Evolutionary conservation across 2,797 vertebrate genomes (phyloP), one percentile per base, ranked within the genome.

Genomic region (Tamandua tetradactyla): DNA sequence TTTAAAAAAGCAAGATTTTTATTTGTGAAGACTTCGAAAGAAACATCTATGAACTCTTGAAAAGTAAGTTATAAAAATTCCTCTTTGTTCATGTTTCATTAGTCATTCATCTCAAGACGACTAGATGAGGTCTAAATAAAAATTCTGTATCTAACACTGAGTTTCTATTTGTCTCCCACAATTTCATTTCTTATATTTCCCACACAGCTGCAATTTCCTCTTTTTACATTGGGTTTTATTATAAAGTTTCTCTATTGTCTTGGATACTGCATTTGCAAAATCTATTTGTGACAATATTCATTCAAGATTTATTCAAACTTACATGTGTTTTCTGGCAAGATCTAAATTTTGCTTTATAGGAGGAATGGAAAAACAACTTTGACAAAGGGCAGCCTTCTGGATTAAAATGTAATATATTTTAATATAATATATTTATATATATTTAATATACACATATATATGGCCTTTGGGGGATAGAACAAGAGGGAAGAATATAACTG

Each of bases 41-140:
- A 81, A 82, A 88, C 25, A 87, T 17, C 35, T 52, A 25, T 82
- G 47, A 68, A 57, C 71, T 95, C 47, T 75, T 79, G 18, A 69
- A 80, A 87, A 75, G 30, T 61, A 18, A 92, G 57, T 44, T 82
- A 83, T 79, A 82, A 87, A 76, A 47, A 0, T 12, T n/a, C 1
- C 75, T 91, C 22, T 15, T 87, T 91, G 76, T 27, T 92, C 0
- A 5, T 74, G 74, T 87, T 93, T 90, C 74, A 94, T 89, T 94
- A 74, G 72, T 95, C 35, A 92, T 96, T 96, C 79, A 75, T 7
- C 55, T 71, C 6, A 84, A 95, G 22, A 47, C 80, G 81, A 69
- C 25, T 32, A 47, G 22, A 61, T 35, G 44, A 87, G 25, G 6
- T n/a, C 32, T 91, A 71, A 75, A 30, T 22, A 47, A 96, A 40